Evolutionary conservation across 2,797 vertebrate genomes (phyloP).

Genomic region (Orientallactaga sibirica): DNA sequence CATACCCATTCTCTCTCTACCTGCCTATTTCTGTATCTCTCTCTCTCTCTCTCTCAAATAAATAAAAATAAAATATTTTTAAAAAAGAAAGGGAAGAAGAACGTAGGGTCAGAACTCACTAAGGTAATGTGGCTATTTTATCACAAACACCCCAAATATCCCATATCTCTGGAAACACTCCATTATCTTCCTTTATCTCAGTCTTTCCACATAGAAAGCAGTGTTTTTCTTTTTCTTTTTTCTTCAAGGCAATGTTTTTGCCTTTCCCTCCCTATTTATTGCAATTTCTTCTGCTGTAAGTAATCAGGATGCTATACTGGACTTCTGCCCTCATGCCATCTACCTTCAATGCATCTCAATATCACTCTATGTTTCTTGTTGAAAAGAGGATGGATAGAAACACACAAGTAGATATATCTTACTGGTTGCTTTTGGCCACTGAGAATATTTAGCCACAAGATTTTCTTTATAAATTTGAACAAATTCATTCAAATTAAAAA

Average conservation of each 20-base stretch:
- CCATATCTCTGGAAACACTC: rapidly evolving
- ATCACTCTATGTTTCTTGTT: not conserved
- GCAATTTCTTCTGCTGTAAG: not conserved
- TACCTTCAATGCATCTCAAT: not conserved
- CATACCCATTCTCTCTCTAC: no score
- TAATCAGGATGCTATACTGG: not conserved
- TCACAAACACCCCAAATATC: not conserved
- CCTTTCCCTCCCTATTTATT: not conserved
- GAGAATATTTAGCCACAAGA: not conserved
- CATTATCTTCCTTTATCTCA: not conserved
- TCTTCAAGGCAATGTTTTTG: not conserved
- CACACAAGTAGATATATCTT: not conserved
- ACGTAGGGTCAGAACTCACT: not conserved
- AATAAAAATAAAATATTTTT: no score
- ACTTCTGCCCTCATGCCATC: not conserved
- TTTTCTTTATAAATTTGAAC: constrained; percentile 1
- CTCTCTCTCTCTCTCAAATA: no score
- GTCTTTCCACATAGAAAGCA: not conserved
- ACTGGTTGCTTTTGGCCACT: not conserved
- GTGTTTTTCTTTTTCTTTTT: not conserved
- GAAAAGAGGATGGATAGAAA: not conserved
- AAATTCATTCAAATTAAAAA: not conserved
- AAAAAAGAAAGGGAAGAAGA: not conserved
- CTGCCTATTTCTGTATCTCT: no score
- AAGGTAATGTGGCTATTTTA: not conserved